Evolutionary conservation across 2,113 vertebrate genomes (phyloP).

Genomic region (Furnarius figulus): DNA sequence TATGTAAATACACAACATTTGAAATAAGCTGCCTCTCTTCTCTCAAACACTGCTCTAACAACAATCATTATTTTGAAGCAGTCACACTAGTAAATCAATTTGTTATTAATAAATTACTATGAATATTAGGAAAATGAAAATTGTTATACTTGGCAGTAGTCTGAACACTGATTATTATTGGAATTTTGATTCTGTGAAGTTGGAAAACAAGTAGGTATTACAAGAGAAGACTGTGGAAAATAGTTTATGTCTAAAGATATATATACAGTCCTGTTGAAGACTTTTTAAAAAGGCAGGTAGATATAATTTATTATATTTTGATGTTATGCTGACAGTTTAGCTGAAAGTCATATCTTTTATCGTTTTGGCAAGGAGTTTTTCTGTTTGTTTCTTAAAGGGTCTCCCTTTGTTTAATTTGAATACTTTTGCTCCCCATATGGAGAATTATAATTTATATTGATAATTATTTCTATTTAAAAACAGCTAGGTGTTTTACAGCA

Average conservation of each 20-base stretch:
- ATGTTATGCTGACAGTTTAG: not conserved
- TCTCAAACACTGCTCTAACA: not conserved
- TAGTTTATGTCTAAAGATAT: not conserved
- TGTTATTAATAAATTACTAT: not conserved
- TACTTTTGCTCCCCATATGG: not conserved
- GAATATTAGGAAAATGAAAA: not conserved
- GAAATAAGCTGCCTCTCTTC: not conserved
- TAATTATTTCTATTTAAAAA: not conserved
- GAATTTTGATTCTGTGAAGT: not conserved
- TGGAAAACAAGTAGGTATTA: not conserved
- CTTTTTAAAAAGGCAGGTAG: not conserved
- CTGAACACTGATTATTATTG: not conserved
- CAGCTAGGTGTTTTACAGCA: not conserved
- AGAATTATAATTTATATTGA: not conserved
- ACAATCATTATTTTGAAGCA: not conserved
- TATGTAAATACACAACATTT: not conserved
- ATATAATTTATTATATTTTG: not conserved
- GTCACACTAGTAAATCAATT: not conserved
- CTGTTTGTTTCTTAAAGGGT: not conserved
- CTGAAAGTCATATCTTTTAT: not conserved
- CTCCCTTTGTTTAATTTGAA: not conserved
- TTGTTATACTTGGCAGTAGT: not conserved
- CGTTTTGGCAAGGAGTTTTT: not conserved
- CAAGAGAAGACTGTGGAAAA: not conserved
- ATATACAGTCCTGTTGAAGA: not conserved